Base-by-base conservation (phyloP, 2,113 vertebrate species). In the Turnix velox region DNA sequence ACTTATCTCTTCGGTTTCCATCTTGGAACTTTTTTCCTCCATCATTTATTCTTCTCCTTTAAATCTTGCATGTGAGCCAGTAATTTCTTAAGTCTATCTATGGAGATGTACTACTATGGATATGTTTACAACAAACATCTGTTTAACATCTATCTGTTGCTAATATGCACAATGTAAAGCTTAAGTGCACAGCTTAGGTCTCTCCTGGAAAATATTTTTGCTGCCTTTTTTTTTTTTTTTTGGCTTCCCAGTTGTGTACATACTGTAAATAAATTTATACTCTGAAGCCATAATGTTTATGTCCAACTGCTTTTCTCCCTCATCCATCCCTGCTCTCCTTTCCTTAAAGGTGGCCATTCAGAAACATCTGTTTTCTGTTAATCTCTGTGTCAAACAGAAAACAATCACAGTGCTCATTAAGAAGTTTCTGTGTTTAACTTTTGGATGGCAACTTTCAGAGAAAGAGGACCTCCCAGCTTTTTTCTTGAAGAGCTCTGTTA, bases 361-460 rank as follows among this genome's bases (percentile, higher is more conserved):
- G 78, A 80, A 91, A 75, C 78, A 92, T 93, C 86, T 93, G 81
- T 22, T 95, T 93, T 88, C 61, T 85, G 14, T 95, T 84, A 65
- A 25, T 54, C 40, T 59, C 51, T 55, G 43, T 86, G 86, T 84
- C 67, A 79, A 92, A 54, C 23, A 88, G 77, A 92, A 92, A 89
- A 91, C 77, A 92, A 67, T 46, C 66, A 57, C 43, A 85, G 25
- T 11, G 49, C 67, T 95, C 81, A 77, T 92, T 87, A 89, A 61
- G 85, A 74, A 87, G 37, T 89, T 93, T 94, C 74, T 39, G n/a
- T 73, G n/a, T 57, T 92, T 75, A 95, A 88, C 18, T 27, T 94
- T 57, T 88, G 74, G 23, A 58, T 22, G 37, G 46, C 39, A 63
- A 4, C 27, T 68, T 84, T 77, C 66, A 61, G 69, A 89, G 58